Conservation (phyloP, 2,113 vertebrate genomes). For the Hippotragus niger region DNA sequence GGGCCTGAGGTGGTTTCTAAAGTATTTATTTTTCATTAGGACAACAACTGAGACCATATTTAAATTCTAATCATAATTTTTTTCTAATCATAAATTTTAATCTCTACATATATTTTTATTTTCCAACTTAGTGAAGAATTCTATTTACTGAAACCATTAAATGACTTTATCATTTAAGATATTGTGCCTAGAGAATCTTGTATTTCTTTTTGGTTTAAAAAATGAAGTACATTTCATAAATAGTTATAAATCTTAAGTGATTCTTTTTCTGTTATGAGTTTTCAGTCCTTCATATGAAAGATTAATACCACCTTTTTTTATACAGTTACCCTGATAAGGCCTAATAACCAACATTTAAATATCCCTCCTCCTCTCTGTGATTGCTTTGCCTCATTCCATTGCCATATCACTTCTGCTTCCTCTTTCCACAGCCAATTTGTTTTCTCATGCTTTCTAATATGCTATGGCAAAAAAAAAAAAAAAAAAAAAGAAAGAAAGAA, state of each 20-base stretch:
- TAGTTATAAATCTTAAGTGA: neutral
- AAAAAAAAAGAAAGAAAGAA: neutral
- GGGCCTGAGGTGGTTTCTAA: neutral
- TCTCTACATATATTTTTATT: neutral
- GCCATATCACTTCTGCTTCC: neutral
- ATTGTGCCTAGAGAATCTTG: neutral
- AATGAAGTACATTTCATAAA: neutral
- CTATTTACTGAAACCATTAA: neutral
- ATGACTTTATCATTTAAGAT: neutral
- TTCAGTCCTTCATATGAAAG: neutral
- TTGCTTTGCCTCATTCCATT: neutral
- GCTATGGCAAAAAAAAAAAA: neutral
- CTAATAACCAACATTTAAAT: neutral
- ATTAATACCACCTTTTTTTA: neutral
- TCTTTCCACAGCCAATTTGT: neutral
- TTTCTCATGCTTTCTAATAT: neutral
- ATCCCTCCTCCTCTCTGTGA: neutral
- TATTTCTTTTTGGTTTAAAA: neutral
- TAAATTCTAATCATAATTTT: neutral
- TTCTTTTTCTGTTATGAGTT: neutral
- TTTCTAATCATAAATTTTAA: neutral
- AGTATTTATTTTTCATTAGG: neutral
- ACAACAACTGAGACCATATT: neutral
- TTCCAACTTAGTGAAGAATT: neutral
- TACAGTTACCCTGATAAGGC: neutral